Evolutionary conservation across 2,113 vertebrate species (phyloP).

Genomic region (Rattus norvegicus): DNA sequence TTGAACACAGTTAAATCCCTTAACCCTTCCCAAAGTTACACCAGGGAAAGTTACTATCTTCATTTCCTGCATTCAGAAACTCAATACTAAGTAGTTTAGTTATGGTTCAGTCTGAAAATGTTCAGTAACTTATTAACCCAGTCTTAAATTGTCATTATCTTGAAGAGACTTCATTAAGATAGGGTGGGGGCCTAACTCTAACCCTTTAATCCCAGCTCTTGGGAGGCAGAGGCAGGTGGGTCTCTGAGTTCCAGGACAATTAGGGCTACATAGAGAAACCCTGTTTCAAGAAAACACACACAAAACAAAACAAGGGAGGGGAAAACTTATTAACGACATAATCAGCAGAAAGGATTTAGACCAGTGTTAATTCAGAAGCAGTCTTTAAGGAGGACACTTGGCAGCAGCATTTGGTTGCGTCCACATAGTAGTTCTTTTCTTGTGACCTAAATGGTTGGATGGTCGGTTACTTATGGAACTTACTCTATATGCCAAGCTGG

Average conservation of each 20-base stretch:
- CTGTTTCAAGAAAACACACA: background rate
- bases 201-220: too few species aligned
- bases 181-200: too few species aligned
- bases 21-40: background rate
- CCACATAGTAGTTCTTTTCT: background rate
- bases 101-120: background rate
- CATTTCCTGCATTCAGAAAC: background rate
- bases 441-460: background rate
- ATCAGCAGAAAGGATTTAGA: background rate
- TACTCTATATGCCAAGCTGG: background rate
- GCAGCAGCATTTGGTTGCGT: background rate
- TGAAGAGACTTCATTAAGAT: background rate
- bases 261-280: background rate
- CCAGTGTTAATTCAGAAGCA: background rate
- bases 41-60: background rate
- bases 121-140: background rate
- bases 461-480: background rate
- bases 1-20: background rate
- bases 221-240: background rate
- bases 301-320: background rate
- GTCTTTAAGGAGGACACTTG: background rate
- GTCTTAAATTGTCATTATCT: background rate
- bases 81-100: background rate
- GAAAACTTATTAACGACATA: background rate
- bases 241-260: background rate